Evolutionary conservation across 35 echinoderm and acorn worm genomes (phyloP), one percentile per base, ranked within the genome.

Genomic region (Apostichopus californicus): DNA sequence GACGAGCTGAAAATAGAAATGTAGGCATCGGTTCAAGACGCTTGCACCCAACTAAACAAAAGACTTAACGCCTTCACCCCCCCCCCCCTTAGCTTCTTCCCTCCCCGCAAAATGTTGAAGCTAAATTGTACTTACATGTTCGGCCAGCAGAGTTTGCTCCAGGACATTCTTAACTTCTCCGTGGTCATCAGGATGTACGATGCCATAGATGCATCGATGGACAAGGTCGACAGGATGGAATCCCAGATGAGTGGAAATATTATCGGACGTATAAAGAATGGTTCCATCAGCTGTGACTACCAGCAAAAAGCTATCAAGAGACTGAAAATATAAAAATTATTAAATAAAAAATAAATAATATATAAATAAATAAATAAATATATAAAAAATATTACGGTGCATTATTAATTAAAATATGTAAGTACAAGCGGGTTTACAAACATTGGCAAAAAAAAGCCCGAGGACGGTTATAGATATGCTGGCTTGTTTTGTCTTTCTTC

Each of bases 111-210:
- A 34, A 34, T 34, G 28, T 34, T 34, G 28, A 34, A 34, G 28
- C 28, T 34, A 34, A 34, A 34, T 34, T 34, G 28, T 34, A 34
- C 1, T 46, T 46, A 92, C 90, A 78, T 81, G 77, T 5, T 83
- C 79, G 46, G 24, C 77, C 17, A 77, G 24, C 1, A 95, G 73
- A 1, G 77, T 96, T 64, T 98, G 91, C 59, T 98, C 97, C 21
- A 98, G 92, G 23, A 98, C 93, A 22, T 91, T 92, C 21, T 94
- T 95, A 46, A 98, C 93, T 60, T 96, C 95, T 78, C 92, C 90
- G 77, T 98, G 97, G 79, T 98, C 97, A 86, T 98, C 97, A 5
- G 97, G 97, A 86, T 98, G 97, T 14, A 98, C 93, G 55, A 98
- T 98, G n/a, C 97, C 97, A 80, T 98, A 98, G 55, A 98, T 81